Base-by-base conservation (phyloP, 2,888 invertebrate species). In the Himalopsyche anomala region DNA sequence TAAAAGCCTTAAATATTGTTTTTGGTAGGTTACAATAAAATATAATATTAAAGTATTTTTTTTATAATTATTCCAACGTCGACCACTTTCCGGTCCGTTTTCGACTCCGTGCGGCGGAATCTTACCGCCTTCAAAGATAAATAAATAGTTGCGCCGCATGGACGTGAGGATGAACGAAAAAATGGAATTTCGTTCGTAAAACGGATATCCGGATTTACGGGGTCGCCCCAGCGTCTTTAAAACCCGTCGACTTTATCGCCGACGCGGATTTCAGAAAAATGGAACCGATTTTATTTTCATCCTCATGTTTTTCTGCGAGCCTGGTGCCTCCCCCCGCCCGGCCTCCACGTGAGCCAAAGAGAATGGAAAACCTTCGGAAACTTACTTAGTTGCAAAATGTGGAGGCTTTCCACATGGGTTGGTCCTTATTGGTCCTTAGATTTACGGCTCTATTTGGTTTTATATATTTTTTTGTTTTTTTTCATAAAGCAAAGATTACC, bases 251-350 rank as follows among this genome's bases (percentile, higher is more conserved):
- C 51, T 84, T 84, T 84, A 84, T 84, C 84, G 84, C 45, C 55
- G n/a, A 17, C 82, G 84, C 56, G 84, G 84, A 86, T 86, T 87
- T 80, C 84, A 62, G 62, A 84, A 83, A 83, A 85, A 80, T 85
- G 80, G 80, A 82, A 82, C 40, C 56, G 82, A 80, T 82, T 82
- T 82, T 74, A 40, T 62, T 56, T 62, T 36, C 62, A 56, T 38
- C 17, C 42, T 69, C 40, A 19, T 69, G 55, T 42, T 83, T 69
- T 62, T 62, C 62, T 62, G 62, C 62, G 62, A 62, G 19, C 62
- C 62, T 62, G 62, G 62, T 15, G 51, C 51, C 51, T 15, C 51
- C 51, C 51, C 15, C 51, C 19, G 62, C 19, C 62, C 62, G 51
- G 2, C 19, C 62, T 62, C 62, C 62, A 28, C 62, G 62, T 28